Evolutionary conservation across 2,113 vertebrate genomes (phyloP).

Genomic region (Fulica atra): DNA sequence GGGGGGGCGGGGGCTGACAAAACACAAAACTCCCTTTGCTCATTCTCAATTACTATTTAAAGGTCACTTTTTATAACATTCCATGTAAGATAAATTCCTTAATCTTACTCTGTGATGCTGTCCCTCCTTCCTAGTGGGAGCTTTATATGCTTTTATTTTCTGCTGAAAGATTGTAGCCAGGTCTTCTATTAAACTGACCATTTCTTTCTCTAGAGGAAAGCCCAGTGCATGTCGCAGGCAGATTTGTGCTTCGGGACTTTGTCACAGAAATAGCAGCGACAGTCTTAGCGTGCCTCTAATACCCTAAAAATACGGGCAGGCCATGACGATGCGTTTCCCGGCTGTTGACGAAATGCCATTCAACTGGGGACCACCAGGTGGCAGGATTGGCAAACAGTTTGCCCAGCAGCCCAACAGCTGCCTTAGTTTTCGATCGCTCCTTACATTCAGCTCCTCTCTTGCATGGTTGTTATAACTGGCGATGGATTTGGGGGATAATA

Average conservation of each 20-base stretch:
- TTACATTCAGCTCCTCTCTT: neutral
- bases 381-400: neutral
- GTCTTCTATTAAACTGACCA: neutral
- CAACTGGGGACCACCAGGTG: neutral
- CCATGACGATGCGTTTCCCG: neutral
- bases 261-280: neutral
- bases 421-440: accelerated
- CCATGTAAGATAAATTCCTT: neutral
- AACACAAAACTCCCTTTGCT: neutral
- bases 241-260: neutral
- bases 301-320: neutral
- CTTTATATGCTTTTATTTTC: neutral
- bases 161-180: neutral
- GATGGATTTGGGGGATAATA: neutral
- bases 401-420: neutral
- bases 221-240: neutral
- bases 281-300: neutral
- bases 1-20: too few relatives aligned
- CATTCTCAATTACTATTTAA: neutral
- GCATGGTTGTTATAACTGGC: neutral
- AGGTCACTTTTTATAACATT: neutral
- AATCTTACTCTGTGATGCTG: neutral
- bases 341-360: neutral
- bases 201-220: neutral
- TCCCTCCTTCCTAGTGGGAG: neutral